Conservation (phyloP, 2,888 invertebrate species). For the Xylota segnis region DNA sequence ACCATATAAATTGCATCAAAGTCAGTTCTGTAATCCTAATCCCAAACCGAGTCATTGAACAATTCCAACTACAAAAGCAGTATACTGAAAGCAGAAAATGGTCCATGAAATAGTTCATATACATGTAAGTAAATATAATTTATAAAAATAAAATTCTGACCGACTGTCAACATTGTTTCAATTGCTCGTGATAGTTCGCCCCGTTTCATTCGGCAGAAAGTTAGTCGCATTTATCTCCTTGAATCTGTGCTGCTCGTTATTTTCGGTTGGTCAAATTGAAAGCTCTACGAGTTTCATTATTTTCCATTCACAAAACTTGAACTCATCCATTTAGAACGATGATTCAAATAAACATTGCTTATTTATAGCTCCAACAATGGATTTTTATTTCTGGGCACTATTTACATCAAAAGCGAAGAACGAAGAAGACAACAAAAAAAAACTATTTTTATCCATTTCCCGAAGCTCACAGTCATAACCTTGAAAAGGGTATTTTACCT, state of each 20-base stretch:
- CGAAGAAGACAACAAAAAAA: constrained; percentile 5
- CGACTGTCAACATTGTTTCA: too few relatives aligned
- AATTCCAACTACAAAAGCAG: too few relatives aligned
- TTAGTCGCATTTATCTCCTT: not conserved
- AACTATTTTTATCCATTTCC: constrained; percentile 52
- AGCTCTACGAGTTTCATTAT: constrained; percentile 15
- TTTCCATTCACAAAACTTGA: constrained; percentile 48
- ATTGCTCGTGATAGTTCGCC: too few relatives aligned
- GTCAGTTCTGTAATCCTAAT: too few relatives aligned
- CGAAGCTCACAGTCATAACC: constrained; percentile 44
- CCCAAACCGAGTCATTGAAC: too few relatives aligned
- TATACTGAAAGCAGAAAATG: too few relatives aligned
- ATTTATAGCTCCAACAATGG: constrained; percentile 65
- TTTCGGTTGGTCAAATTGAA: not conserved
- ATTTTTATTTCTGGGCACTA: constrained; percentile 56
- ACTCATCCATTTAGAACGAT: constrained; percentile 40
- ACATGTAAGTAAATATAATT: too few relatives aligned
- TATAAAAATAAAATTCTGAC: too few relatives aligned
- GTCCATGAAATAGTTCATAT: too few relatives aligned
- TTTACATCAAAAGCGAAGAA: constrained; percentile 37
- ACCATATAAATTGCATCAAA: too few relatives aligned
- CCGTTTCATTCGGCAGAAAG: not conserved
- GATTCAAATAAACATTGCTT: constrained; percentile 57
- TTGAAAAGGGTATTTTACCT: constrained; percentile 40
- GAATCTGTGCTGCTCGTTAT: not conserved